Conservation (phyloP, 2,113 vertebrate genomes). For the Microcebus lehilahytsara region DNA sequence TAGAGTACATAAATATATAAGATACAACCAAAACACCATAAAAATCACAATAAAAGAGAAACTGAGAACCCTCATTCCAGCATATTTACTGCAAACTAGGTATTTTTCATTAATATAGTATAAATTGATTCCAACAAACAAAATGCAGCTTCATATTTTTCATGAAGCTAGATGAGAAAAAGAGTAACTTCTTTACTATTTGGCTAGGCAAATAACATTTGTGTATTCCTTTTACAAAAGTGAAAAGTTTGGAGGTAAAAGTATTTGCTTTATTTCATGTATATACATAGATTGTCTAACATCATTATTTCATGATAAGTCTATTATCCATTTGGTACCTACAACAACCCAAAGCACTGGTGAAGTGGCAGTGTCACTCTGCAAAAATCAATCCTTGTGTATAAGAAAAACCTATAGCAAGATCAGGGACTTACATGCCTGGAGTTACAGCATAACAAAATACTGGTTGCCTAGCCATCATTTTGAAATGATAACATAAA, state of each 20-base stretch:
- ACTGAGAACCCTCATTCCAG: constrained; percentile 6
- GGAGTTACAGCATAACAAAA: neutral
- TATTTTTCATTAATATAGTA: neutral
- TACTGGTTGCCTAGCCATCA: neutral
- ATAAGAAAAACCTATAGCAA: neutral
- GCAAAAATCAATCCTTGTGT: neutral
- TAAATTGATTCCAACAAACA: neutral
- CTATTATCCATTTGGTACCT: neutral
- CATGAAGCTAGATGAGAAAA: neutral
- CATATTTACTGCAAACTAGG: neutral
- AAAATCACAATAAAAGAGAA: neutral
- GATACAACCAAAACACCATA: neutral
- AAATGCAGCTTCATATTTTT: neutral
- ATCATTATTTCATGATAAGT: neutral
- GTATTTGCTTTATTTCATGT: neutral
- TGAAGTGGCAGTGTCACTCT: neutral
- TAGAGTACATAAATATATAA: neutral
- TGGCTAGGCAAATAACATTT: neutral
- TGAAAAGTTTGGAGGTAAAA: neutral
- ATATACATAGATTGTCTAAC: neutral
- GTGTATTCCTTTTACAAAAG: neutral
- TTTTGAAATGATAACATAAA: neutral
- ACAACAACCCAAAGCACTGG: neutral
- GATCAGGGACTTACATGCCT: neutral
- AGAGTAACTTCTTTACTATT: neutral